A percentile compares a stretch with the other conserved stretches of the same genome.
Evolutionary conservation across 1,140 invertebrate genomes (phyloP).

Genomic region (Pentalonia nigronervosa): DNA sequence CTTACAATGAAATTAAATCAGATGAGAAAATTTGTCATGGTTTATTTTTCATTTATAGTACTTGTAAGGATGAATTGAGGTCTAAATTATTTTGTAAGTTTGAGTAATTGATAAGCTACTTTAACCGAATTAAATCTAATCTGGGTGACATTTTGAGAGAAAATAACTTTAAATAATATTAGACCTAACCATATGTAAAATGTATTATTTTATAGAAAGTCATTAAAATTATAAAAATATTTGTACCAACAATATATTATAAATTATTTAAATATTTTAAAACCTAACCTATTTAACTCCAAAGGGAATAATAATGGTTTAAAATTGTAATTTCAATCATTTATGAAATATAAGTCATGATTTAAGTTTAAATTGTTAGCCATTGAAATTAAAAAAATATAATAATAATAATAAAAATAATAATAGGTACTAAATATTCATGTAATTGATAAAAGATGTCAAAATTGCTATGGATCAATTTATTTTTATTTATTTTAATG

Average conservation of each 20-base stretch:
- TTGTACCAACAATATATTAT: not conserved
- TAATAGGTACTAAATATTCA: not conserved
- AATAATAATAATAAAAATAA: not conserved
- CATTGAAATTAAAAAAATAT: not conserved
- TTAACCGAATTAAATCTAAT: not conserved
- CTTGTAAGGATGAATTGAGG: no score
- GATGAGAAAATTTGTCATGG: no score
- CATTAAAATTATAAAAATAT: not conserved
- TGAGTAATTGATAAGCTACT: not conserved
- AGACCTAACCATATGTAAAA: not conserved
- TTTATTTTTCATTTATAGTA: no score
- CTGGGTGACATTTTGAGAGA: not conserved
- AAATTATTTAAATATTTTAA: not conserved
- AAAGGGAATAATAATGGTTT: not conserved
- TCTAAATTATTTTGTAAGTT: not conserved
- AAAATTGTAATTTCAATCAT: not conserved
- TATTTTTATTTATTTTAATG: slow-evolving; percentile 17
- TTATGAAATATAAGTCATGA: not conserved
- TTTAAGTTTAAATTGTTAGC: not conserved
- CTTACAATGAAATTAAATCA: not conserved
- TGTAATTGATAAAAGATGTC: not conserved
- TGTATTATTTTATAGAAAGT: not conserved
- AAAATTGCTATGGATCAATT: not conserved
- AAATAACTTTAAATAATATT: not conserved
- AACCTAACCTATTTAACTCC: not conserved